Base-by-base conservation (phyloP, 1,140 invertebrate genomes). In the Eurosta solidaginis region DNA sequence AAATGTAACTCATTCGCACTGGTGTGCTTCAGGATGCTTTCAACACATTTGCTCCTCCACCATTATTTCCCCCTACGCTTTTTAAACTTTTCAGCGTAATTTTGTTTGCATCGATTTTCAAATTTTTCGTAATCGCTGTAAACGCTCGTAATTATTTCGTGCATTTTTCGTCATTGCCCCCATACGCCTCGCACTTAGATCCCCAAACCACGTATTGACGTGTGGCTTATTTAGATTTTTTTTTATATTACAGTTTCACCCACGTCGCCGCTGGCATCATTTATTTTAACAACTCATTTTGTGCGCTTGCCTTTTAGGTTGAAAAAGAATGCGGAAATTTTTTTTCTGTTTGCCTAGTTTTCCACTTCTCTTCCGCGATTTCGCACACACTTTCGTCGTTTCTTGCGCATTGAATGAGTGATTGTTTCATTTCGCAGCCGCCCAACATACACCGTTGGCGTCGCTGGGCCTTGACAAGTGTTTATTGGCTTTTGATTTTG, bases 401-500 rank as follows among this genome's bases (percentile, higher is more conserved):
- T n/a, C 33, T 68, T 36, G 59, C 4, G n/a, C 59, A 40, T 33
- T 40, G 59, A 68, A 20, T n/a, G 59, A 4, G n/a, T 17, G 3
- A 17, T 47, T 47, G 14, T 47, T 17, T 47, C 45, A 12, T 68
- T 68, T 68, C 52, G 7, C 27, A 29, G 27, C 6, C 52, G 10
- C n/a, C 7, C 52, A 33, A 33, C 27, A 59, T 59, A n/a, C n/a
- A n/a, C n/a, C 33, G 59, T 33, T 68, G 59, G n/a, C 29, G 40
- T 68, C 59, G 36, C 59, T 29, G 20, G 1, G 1, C n/a, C 45
- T 47, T 47, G 45, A 47, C n/a, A 47, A 47, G 14, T 47, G 33
- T 68, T 68, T 68, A 68, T 68, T 33, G 59, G 29, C n/a, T 40
- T n/a, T n/a, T 29, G 17, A 17, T 29, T 68, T 68, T 68, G 52